Base-by-base conservation (phyloP, 2,113 vertebrate species). In the Podilymbus podiceps region DNA sequence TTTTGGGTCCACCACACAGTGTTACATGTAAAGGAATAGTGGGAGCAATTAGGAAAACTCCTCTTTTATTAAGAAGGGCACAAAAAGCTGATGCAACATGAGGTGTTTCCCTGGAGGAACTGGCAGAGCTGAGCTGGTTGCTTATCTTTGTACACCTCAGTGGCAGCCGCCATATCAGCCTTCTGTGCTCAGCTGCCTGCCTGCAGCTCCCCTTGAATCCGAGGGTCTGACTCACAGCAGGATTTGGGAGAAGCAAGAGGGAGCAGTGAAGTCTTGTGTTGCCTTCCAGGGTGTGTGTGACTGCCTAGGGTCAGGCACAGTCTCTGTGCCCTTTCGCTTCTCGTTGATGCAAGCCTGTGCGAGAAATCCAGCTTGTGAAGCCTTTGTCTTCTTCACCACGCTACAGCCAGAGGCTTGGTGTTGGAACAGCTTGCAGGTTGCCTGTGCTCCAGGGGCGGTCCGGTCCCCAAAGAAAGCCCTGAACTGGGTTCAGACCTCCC, bases 331-430 rank as follows among this genome's bases (percentile, higher is more conserved):
- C 56, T 58, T 87, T 56, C 30, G 5, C 25, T 56, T 50, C 58
- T 52, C 25, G 1, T 6, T 0, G 19, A 10, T 7, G 8, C 9
- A 25, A 58, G 18, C 30, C 38, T 14, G 8, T 2, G 62, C 18
- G 10, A 53, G 72, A 42, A 83, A 40, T 58, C 40, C 69, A 28
- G 58, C 8, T 2, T 15, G 52, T 5, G 60, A 30, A 78, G 24
- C 81, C 69, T 92, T 90, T 90, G 73, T 90, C 27, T 59, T n/a
- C 60, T 63, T 49, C 0, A 0, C 50, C 1, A 2, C 1, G 0
- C 40, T 58, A 20, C 64, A 49, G 67, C 58, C 35, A 5, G 33
- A 18, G n/a, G 56, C 55, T 8, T 15, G 68, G 14, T 55, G 60
- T 33, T 75, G 72, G 77, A 58, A 21, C 28, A 38, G 40, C 33